Conservation (phyloP, 2,113 vertebrate genomes). For the Epinephelus lanceolatus region DNA sequence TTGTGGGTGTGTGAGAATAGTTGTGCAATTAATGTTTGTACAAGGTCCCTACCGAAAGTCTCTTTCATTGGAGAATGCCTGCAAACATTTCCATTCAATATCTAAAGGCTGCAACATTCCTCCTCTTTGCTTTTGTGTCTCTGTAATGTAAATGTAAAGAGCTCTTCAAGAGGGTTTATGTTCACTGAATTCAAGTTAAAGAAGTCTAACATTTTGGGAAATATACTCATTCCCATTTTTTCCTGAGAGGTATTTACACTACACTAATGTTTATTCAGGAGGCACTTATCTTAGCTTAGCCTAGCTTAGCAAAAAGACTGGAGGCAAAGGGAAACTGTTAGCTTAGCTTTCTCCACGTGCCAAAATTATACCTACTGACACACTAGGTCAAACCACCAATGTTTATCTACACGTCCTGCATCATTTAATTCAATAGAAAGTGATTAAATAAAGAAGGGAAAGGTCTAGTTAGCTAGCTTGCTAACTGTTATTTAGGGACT, state of each 20-base stretch:
- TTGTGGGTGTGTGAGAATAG: constrained; percentile 38
- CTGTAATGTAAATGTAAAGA: constrained; percentile 24
- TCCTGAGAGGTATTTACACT: neutral
- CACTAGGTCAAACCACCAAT: neutral
- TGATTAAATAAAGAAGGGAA: neutral
- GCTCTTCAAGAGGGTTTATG: constrained; percentile 3
- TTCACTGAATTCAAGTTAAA: neutral
- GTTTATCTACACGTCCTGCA: neutral
- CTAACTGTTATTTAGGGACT: neutral
- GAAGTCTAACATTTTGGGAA: neutral
- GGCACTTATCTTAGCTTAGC: neutral
- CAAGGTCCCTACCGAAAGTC: constrained; percentile 38
- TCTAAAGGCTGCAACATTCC: constrained; percentile 30
- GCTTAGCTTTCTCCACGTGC: neutral
- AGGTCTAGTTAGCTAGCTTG: neutral
- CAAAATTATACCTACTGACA: neutral
- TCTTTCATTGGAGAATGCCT: constrained; percentile 37
- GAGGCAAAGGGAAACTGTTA: neutral
- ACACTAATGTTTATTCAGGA: neutral
- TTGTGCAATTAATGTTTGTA: constrained; percentile 64
- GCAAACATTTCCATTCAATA: constrained; percentile 47
- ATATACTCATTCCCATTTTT: neutral
- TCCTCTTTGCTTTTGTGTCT: constrained; percentile 4
- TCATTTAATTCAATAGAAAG: neutral
- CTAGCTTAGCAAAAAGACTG: neutral